phyloP scores from a whole-genome alignment of 2,113 vertebrate species.

The Albula goreensis region DNA sequence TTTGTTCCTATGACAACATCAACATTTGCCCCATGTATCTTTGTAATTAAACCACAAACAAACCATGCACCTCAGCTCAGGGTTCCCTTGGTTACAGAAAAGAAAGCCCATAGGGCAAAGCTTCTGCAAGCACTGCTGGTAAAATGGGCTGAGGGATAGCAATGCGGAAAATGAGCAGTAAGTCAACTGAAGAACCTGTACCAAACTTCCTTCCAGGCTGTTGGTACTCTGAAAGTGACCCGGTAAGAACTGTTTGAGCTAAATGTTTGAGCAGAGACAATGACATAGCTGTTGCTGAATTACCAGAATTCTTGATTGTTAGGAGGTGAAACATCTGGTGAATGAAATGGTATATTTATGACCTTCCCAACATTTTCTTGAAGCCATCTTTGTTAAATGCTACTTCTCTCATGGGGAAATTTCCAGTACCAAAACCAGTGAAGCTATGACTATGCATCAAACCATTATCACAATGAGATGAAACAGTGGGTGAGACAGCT shows the following conservation, averaged over 20 bases:
- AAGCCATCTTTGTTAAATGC: background rate
- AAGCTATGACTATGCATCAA: background rate
- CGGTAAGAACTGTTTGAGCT: slow-evolving; percentile 46
- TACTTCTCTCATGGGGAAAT: background rate
- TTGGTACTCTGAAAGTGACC: slow-evolving; percentile 32
- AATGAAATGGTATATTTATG: background rate
- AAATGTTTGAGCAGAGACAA: slow-evolving; percentile 1
- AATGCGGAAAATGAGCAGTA: background rate
- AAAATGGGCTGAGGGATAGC: background rate
- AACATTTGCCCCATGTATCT: slow-evolving; percentile 28
- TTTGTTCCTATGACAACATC: slow-evolving; percentile 55
- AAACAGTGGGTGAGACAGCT: background rate
- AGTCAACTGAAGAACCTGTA: background rate
- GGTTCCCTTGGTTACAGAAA: slow-evolving; percentile 49
- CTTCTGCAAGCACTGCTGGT: background rate
- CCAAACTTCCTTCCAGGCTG: slow-evolving; percentile 4
- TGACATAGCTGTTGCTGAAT: background rate
- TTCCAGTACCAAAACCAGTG: background rate
- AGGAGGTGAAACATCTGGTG: background rate
- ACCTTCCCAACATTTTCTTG: background rate
- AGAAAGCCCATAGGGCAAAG: slow-evolving; percentile 17
- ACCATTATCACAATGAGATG: background rate
- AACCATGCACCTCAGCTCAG: slow-evolving; percentile 38
- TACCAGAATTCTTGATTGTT: background rate
- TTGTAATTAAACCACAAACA: slow-evolving; percentile 55